phyloP scores from a whole-genome alignment of 2,888 invertebrate species.

The Netelia melanura region DNA sequence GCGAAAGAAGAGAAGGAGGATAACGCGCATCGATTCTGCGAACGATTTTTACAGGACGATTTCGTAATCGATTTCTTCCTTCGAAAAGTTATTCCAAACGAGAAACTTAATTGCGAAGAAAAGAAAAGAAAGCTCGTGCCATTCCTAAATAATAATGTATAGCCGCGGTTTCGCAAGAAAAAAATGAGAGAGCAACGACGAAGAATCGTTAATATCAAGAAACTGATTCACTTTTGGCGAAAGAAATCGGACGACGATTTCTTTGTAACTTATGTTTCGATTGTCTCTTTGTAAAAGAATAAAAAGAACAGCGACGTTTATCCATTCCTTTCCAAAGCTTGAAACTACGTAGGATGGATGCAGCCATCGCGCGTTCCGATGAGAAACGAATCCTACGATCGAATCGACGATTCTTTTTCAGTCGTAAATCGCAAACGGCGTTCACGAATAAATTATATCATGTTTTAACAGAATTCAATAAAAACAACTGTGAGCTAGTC shows the following conservation, averaged over 20 bases:
- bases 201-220: constrained; percentile 16
- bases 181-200: not conserved
- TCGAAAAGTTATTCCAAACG: no score
- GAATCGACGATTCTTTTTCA: no score
- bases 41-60: no score
- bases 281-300: constrained; percentile 46
- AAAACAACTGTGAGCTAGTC: constrained; percentile 32
- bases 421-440: no score
- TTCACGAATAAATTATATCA: not conserved
- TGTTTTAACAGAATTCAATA: not conserved
- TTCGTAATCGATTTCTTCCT: no score
- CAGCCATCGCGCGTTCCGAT: not conserved
- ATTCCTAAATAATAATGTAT: constrained; percentile 21
- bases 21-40: not conserved
- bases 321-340: constrained; percentile 35
- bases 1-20: constrained; percentile 15
- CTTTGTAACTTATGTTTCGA: not conserved
- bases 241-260: constrained; percentile 2
- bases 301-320: constrained; percentile 30
- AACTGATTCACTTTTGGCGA: not conserved
- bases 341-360: constrained; percentile 24
- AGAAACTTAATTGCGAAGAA: constrained; percentile 5
- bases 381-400: not conserved
- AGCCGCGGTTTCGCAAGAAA: not conserved
- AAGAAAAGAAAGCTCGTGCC: constrained; percentile 7